Evolutionary conservation across 2,888 invertebrate genomes (phyloP), one percentile per base, ranked within the genome.

Genomic region (Hirudinaria manillensis): DNA sequence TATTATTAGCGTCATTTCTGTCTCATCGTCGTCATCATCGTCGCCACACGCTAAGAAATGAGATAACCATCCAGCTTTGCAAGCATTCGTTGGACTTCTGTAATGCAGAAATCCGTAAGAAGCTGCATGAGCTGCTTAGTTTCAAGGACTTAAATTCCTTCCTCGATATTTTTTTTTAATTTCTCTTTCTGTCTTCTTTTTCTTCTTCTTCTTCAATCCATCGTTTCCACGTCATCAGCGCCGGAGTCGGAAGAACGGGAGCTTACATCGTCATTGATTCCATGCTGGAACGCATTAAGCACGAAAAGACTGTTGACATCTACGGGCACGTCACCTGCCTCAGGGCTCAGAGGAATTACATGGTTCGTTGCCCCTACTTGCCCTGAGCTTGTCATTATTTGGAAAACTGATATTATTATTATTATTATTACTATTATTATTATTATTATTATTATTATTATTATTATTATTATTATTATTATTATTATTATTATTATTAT

Each of bases 301-400:
- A 96, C 85, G 98, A 99, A 83, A 95, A 95, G 85, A 96, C 95
- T 72, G 94, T 99, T 45, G 99, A 99, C 85, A 96, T 99, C 80
- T 99, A 98, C 84, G 99, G 98, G 13, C 98, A 98, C 87, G 99
- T 99, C 55, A 98, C 98, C 21, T 95, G 95, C 84, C 89, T 99
- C 79, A 89, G 99, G 77, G 95, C 98, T 34, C 99, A 99, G 86
- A 90, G 99, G 74, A 98, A 98, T 87, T 99, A 99, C 87, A 99
- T 99, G 98, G 77, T 73, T 13, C 10, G 38, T 72, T 21, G 24
- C 6, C 10, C 36, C 24, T 13, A 68, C 24, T 16, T 1, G 1
- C 2, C 61, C 10, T 10, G 29, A 27, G 19, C 13, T 29, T 24
- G 10, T 7, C 21, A 10, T 56, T 10, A 4, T 16, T 24, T 56